Conservation (phyloP, 2,113 vertebrate species). For the Festucalex cinctus region DNA sequence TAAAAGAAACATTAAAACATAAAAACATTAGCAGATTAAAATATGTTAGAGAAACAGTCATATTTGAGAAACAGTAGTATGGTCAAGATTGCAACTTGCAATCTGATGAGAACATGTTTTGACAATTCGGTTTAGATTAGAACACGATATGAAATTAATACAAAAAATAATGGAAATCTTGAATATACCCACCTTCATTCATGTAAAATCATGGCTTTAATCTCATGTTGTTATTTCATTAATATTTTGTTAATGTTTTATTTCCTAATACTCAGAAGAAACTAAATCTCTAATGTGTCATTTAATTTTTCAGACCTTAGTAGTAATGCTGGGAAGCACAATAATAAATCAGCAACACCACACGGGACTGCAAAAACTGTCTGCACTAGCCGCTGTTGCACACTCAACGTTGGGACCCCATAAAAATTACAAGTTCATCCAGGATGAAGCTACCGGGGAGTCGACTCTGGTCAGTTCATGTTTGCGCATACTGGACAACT, state of each 20-base stretch:
- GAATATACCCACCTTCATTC: no score
- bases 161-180: no score
- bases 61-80: not conserved
- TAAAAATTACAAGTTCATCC: constrained; percentile 59
- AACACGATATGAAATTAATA: no score
- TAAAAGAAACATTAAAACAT: no score
- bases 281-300: constrained; percentile 2
- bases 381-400: constrained; percentile 29
- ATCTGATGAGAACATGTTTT: no score
- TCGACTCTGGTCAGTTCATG: constrained; percentile 48
- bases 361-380: constrained; percentile 58
- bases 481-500: constrained; percentile 48
- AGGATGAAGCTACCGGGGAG: constrained; percentile 42
- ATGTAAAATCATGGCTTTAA: no score
- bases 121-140: no score
- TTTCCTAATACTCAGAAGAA: not conserved
- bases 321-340: constrained; percentile 36
- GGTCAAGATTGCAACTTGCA: not conserved
- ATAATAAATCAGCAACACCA: constrained; percentile 39
- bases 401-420: constrained; percentile 47
- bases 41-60: not conserved
- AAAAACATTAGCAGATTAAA: not conserved
- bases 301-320: not conserved
- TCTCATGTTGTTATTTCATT: not conserved
- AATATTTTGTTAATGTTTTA: not conserved